Evolutionary conservation across 2,797 vertebrate species (phyloP), one percentile per base, ranked within the genome.

Genomic region (Epinephelus awoara): DNA sequence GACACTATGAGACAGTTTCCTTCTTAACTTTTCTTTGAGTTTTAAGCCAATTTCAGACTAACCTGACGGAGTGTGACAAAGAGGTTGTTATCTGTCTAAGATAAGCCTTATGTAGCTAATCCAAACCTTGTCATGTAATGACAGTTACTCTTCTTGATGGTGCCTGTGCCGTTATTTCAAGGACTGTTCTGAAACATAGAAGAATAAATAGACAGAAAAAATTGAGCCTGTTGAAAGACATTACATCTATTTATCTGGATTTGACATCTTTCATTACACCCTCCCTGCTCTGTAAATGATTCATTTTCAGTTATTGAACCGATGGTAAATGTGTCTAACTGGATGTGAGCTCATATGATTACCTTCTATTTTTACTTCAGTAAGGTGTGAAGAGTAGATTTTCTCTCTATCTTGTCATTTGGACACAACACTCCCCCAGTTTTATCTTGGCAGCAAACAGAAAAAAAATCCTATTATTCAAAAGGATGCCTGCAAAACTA

Each of bases 241-340:
- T 73, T 67, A 64, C 15, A 64, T 79, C 51, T 55, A 64, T 82
- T 84, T 68, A 61, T 84, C 66, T 65, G 61, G 58, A 64, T 56
- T 21, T 87, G 80, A 80, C 77, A 69, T 58, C 21, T 77, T 76
- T 85, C 61, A 77, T 86, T 77, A 80, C 49, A 23, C 27, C 54
- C n/a, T 58, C 25, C 17, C 18, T 62, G 47, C 50, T 77, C 42
- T 74, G 25, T 71, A 80, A 83, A 64, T 54, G 65, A 52, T 63
- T 85, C 34, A 85, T 70, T 76, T 71, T 78, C 68, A 70, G 70
- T 59, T 64, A 75, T 59, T 57, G 46, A 84, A 68, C 57, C 61
- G 67, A 47, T 75, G 38, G 34, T 67, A 55, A 66, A 79, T 73
- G 29, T 75, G 58, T 83, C 51, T 51, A 51, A 77, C 27, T 75